phyloP scores from a whole-genome alignment of 2,888 invertebrate species.

The Eudasyphora cyanicolor region DNA sequence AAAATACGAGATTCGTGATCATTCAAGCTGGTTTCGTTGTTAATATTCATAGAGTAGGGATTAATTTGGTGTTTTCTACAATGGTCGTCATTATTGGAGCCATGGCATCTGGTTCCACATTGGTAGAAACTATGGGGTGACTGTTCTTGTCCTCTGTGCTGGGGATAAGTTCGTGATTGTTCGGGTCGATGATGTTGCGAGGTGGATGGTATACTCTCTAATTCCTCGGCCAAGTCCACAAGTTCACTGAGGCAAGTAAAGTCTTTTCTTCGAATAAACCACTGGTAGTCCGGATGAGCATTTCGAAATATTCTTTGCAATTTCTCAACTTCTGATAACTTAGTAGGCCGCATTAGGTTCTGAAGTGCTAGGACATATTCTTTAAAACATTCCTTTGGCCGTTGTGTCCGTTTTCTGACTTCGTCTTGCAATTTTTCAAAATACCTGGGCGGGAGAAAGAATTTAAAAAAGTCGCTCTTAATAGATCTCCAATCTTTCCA shows the following conservation, averaged over 20 bases:
- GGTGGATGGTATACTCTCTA: slow-evolving; percentile 5
- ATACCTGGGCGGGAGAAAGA: slow-evolving; percentile 27
- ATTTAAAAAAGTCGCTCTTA: slow-evolving; percentile 28
- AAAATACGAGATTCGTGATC: neutral
- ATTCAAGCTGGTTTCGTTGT: neutral
- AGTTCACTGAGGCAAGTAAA: slow-evolving; percentile 6
- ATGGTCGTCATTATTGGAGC: too few relatives aligned
- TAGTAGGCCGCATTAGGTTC: neutral
- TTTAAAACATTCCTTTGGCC: neutral
- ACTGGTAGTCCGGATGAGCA: neutral
- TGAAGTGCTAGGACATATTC: too few relatives aligned
- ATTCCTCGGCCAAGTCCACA: neutral
- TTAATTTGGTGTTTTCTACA: neutral
- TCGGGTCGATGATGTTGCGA: neutral
- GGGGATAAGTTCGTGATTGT: neutral
- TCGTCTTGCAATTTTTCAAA: slow-evolving; percentile 43
- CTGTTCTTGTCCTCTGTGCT: too few relatives aligned
- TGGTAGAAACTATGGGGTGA: neutral
- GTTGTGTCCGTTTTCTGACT: slow-evolving; percentile 13
- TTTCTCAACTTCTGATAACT: neutral
- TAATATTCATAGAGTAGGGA: neutral
- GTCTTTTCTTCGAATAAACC: slow-evolving; percentile 23
- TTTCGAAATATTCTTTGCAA: slow-evolving; percentile 40
- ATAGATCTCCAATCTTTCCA: slow-evolving; percentile 17
- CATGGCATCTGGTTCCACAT: neutral